Evolutionary conservation across 2,113 vertebrate genomes (phyloP).

Genomic region (Tachysurus fulvidraco): DNA sequence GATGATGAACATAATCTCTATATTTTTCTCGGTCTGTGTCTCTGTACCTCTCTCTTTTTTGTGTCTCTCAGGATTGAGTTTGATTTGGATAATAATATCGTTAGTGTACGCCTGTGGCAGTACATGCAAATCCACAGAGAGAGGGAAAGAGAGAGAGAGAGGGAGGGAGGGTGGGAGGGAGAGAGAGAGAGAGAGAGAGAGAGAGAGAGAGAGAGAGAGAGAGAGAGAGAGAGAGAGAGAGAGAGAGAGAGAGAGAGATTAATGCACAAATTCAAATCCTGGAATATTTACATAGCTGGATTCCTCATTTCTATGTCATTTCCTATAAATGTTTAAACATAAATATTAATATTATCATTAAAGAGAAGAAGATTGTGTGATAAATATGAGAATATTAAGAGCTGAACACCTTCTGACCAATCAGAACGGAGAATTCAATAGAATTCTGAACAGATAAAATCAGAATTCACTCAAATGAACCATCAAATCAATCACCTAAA

Average conservation of each 20-base stretch:
- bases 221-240: no score
- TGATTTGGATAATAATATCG: background rate
- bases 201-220: no score
- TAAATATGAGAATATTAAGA: background rate
- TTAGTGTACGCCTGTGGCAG: constrained; percentile 12
- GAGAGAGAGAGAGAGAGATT: no score
- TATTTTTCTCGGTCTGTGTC: background rate
- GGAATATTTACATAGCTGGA: background rate
- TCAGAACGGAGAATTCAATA: background rate
- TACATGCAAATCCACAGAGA: background rate
- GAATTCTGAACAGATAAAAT: background rate
- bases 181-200: no score
- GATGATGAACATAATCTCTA: background rate
- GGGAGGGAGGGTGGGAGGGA: no score
- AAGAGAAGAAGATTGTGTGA: background rate
- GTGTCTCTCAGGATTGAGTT: background rate
- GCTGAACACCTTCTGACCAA: background rate
- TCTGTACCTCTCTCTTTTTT: background rate
- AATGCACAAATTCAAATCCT: background rate
- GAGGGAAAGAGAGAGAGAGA: background rate
- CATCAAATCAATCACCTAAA: background rate
- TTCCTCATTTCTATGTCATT: background rate
- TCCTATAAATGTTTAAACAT: background rate
- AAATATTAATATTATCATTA: background rate
- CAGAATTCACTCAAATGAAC: background rate